Evolutionary conservation across 1,140 invertebrate species (phyloP).

Genomic region (Prorops nasuta): DNA sequence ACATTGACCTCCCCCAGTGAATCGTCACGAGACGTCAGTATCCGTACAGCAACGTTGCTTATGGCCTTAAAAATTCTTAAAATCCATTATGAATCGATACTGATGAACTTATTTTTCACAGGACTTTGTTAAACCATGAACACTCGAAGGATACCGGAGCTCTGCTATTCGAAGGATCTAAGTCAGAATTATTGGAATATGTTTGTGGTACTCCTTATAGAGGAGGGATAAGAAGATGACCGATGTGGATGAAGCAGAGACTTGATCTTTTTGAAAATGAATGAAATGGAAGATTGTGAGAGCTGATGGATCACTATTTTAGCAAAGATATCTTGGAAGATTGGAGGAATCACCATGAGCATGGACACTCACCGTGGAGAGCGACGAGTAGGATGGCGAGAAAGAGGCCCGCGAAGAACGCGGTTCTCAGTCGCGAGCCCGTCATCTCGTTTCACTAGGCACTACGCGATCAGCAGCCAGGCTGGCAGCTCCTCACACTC

Average conservation of each 20-base stretch:
- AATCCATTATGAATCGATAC: too few relatives aligned
- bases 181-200: too few relatives aligned
- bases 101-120: too few relatives aligned
- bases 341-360: background rate
- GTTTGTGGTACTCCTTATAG: too few relatives aligned
- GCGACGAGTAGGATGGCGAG: slow-evolving; percentile 46
- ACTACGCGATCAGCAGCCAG: slow-evolving; percentile 47
- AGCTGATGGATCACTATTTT: too few relatives aligned
- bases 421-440: slow-evolving; percentile 52
- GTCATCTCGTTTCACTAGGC: slow-evolving; percentile 51
- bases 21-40: slow-evolving; percentile 34
- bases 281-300: too few relatives aligned
- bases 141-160: too few relatives aligned
- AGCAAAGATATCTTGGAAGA: background rate
- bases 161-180: too few relatives aligned
- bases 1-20: slow-evolving; percentile 45
- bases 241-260: too few relatives aligned
- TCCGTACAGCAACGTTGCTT: slow-evolving; percentile 26
- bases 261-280: background rate
- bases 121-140: too few relatives aligned
- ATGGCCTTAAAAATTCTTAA: too few relatives aligned
- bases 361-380: slow-evolving; percentile 49
- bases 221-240: too few relatives aligned
- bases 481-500: slow-evolving; percentile 43
- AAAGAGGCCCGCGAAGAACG: slow-evolving; percentile 48